A percentile compares a stretch with the other conserved stretches of the same genome.
Conservation (phyloP, 2,797 vertebrate species). For the Uromys caudimaculatus region DNA sequence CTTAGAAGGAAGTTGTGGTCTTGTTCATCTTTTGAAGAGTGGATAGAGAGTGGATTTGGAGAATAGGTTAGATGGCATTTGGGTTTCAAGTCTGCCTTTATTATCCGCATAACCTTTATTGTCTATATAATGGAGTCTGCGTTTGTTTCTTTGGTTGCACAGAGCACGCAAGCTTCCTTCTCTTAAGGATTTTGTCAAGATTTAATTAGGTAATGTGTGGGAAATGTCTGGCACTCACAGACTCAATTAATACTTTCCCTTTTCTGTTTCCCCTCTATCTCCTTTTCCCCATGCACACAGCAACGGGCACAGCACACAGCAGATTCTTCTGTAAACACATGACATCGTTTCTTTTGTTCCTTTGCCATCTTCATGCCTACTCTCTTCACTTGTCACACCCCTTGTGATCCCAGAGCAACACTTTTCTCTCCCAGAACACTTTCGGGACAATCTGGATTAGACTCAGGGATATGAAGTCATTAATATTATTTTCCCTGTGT, state of each 20-base stretch:
- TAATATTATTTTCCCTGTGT: not conserved
- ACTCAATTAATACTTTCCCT: not conserved
- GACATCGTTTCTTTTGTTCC: not conserved
- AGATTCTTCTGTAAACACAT: not conserved
- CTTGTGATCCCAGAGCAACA: not conserved
- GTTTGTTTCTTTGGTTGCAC: not conserved
- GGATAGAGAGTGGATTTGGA: not conserved
- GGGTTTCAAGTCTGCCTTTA: not conserved
- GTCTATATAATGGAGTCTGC: slow-evolving; percentile 27
- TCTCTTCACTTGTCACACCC: not conserved
- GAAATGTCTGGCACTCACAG: not conserved
- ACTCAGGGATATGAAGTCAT: not conserved
- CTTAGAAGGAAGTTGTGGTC: not conserved
- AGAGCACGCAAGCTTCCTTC: not conserved
- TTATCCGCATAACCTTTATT: not conserved
- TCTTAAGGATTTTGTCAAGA: slow-evolving; percentile 22
- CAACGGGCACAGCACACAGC: not conserved
- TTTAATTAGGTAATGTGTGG: slow-evolving; percentile 58
- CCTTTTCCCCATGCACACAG: not conserved
- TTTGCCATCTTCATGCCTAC: not conserved
- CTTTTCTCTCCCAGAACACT: not conserved
- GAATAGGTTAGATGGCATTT: not conserved
- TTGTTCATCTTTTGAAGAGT: slow-evolving; percentile 39
- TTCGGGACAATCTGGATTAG: not conserved
- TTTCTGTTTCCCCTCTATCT: not conserved